Evolutionary conservation across 1,140 invertebrate genomes (phyloP).

Genomic region (Fopius arisanus): DNA sequence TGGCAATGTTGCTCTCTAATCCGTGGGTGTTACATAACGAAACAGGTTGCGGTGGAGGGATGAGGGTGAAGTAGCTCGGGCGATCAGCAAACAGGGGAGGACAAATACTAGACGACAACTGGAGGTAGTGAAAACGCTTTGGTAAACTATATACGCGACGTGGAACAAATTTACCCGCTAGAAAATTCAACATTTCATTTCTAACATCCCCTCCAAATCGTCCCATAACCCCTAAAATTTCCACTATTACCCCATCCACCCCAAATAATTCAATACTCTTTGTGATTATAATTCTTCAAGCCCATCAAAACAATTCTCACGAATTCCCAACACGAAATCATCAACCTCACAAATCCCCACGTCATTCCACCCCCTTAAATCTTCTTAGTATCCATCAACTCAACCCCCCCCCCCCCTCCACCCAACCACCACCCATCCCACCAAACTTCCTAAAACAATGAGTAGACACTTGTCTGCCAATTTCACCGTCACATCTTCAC

Average conservation of each 20-base stretch:
- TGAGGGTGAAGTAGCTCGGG: not conserved
- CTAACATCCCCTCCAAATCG: no score
- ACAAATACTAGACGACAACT: not conserved
- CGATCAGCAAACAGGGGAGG: not conserved
- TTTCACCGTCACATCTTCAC: not conserved
- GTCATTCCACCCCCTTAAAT: not conserved
- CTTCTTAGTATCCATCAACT: not conserved
- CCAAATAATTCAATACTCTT: no score
- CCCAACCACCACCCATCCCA: not conserved
- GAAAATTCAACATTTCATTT: no score
- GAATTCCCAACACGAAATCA: no score
- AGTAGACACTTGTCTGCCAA: constrained; percentile 11
- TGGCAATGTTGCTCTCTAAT: not conserved
- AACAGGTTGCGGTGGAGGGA: not conserved
- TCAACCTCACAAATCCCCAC: not conserved
- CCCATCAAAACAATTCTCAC: no score
- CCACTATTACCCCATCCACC: no score
- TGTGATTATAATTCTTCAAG: no score
- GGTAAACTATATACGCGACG: not conserved
- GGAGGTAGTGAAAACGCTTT: not conserved
- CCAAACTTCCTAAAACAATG: not conserved
- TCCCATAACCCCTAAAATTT: no score
- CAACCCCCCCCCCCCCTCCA: not conserved
- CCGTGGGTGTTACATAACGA: constrained; percentile 1
- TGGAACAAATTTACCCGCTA: no score